These are phyloP conservation scores for Apodemus speciosus DNA, from an alignment of 2,113 vertebrate genomes.

Conservation along the genomic window DNA sequence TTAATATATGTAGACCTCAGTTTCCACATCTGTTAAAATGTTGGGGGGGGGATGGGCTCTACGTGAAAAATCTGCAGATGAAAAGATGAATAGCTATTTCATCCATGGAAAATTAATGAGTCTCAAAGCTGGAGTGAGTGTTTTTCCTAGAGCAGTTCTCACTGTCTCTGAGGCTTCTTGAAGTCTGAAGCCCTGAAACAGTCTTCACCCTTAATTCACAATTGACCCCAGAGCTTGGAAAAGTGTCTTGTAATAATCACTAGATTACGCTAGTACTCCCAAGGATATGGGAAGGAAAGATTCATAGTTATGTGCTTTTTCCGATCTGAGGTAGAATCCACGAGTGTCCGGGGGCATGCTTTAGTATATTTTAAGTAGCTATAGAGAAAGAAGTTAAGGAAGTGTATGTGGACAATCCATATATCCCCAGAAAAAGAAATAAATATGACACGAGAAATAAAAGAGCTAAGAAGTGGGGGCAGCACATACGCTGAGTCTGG, in stretches of 20 bases:
- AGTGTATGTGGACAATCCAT: background rate
- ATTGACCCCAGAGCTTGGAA: background rate
- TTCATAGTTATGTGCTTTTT: background rate
- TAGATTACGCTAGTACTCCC: background rate
- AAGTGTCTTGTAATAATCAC: background rate
- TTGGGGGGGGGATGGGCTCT: background rate
- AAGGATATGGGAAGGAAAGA: background rate
- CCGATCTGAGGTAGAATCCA: background rate
- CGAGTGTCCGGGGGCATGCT: background rate
- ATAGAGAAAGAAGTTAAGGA: constrained; percentile 12
- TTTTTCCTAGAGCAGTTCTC: background rate
- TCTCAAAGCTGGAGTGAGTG: constrained; percentile 3
- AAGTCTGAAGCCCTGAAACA: background rate
- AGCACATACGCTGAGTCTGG: background rate
- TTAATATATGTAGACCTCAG: background rate
- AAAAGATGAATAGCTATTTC: background rate
- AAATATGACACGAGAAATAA: background rate
- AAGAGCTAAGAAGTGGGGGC: background rate
- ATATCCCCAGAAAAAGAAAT: background rate
- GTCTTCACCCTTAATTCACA: background rate
- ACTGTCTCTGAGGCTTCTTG: background rate
- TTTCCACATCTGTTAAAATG: constrained; percentile 1
- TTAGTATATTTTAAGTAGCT: background rate
- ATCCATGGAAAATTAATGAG: background rate
- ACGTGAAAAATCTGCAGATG: background rate